A percentile compares a stretch with the other conserved stretches of the same genome.
These are phyloP conservation scores for Megaptera novaeangliae DNA, from an alignment of 2,113 vertebrate species.

Conservation along the genomic window DNA sequence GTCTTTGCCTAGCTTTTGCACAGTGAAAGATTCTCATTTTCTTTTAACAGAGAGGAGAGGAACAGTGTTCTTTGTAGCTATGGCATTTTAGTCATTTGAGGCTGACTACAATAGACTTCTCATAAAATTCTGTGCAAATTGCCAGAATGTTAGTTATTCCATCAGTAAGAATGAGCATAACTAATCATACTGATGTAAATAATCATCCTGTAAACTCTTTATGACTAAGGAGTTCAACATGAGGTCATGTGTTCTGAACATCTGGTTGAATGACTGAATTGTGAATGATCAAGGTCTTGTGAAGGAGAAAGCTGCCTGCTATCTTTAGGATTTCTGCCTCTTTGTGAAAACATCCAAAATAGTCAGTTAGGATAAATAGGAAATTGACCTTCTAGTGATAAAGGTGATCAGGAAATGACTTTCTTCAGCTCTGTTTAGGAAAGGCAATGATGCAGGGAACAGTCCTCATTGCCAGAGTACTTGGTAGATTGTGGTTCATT, in stretches of 20 bases:
- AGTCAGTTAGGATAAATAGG: background rate
- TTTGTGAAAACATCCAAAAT: background rate
- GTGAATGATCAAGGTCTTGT: conserved; percentile 62
- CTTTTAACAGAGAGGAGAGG: background rate
- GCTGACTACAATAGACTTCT: conserved; percentile 37
- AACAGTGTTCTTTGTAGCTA: background rate
- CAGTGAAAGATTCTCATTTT: background rate
- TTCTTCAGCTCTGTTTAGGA: background rate
- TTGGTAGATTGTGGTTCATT: background rate
- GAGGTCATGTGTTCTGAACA: conserved; percentile 61
- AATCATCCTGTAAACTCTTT: conserved; percentile 68
- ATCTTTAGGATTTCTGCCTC: conserved; percentile 36
- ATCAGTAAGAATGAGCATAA: conserved; percentile 48
- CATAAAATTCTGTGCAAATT: conserved; percentile 56
- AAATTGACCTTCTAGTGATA: background rate
- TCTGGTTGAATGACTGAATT: conserved; percentile 67
- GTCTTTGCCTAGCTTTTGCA: background rate
- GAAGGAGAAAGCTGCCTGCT: conserved; percentile 29
- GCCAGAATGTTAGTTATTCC: conserved; percentile 52
- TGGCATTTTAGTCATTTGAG: conserved; percentile 2
- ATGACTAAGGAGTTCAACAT: conserved; percentile 58
- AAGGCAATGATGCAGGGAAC: background rate
- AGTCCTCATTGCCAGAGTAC: background rate
- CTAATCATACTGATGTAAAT: conserved; percentile 71
- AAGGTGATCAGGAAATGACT: background rate